Conservation (phyloP, 2,888 invertebrate species). For the Drosophila basisetae region DNA sequence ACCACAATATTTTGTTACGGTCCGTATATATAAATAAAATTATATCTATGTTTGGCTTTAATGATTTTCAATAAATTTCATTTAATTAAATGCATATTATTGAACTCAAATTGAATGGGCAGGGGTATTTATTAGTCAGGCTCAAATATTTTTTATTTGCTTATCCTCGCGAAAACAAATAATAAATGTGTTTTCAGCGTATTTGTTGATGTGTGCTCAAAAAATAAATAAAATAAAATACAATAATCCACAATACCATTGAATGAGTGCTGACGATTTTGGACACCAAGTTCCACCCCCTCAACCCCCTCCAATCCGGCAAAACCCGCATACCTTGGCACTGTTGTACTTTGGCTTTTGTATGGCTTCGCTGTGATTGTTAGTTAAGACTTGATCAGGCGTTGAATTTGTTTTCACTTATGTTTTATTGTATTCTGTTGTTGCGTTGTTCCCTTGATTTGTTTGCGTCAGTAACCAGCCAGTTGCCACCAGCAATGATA, state of each 20-base stretch:
- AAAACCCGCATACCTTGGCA: slow-evolving; percentile 8
- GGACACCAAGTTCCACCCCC: neutral
- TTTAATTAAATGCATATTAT: neutral
- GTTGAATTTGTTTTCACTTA: slow-evolving; percentile 60
- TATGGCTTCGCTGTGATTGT: slow-evolving; percentile 36
- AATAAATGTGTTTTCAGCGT: slow-evolving; percentile 58
- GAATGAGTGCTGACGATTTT: slow-evolving; percentile 6
- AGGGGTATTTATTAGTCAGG: slow-evolving; percentile 9
- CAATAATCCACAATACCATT: slow-evolving; percentile 24
- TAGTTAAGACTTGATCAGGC: slow-evolving; percentile 61
- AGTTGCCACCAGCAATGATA: slow-evolving; percentile 45
- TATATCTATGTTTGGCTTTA: neutral
- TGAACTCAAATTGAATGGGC: neutral
- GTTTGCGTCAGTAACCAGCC: slow-evolving; percentile 22
- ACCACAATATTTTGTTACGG: neutral
- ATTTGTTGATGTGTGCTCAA: slow-evolving; percentile 58
- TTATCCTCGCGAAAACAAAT: slow-evolving; percentile 37
- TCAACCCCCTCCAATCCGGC: neutral
- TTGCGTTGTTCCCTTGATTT: slow-evolving; percentile 24
- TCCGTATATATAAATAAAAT: neutral
- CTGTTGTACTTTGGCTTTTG: slow-evolving; percentile 12
- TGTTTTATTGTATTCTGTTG: slow-evolving; percentile 21
- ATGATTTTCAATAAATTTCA: neutral
- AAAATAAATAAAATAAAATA: slow-evolving; percentile 64
- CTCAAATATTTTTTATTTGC: slow-evolving; percentile 16